Evolutionary conservation across 30 jellyfish, hydroid and myxozoan genomes (phyloP).

Genomic region (Haliclystus octoradiatus): DNA sequence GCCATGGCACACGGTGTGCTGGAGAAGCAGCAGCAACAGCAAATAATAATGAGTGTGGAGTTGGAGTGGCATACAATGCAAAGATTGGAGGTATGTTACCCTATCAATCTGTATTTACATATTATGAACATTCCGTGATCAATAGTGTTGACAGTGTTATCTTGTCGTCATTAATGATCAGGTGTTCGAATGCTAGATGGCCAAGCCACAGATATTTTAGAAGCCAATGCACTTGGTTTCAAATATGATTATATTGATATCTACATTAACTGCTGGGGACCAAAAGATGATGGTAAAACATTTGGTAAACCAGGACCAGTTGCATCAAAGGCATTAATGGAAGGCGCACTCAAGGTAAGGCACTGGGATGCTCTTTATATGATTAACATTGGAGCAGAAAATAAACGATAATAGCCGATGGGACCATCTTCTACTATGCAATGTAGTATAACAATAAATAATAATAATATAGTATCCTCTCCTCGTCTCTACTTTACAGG

Average conservation of each 20-base stretch:
- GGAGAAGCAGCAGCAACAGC: slow-evolving; percentile 99
- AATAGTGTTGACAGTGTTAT: no score
- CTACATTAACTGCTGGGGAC: slow-evolving; percentile 99
- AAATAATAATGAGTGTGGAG: slow-evolving; percentile 93
- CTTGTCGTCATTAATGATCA: no score
- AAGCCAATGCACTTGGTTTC: slow-evolving; percentile 94
- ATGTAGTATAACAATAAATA: no score
- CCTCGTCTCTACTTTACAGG: no score
- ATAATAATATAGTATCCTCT: no score
- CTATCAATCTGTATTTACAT: no score
- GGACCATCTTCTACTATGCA: no score
- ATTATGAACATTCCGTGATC: no score
- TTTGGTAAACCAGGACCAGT: slow-evolving; percentile 99
- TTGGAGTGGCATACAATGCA: slow-evolving; percentile 97
- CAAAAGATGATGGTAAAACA: slow-evolving; percentile 98
- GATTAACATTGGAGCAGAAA: no score
- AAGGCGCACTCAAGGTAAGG: slow-evolving; percentile 80
- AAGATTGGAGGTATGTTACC: slow-evolving; percentile 83
- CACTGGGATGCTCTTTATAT: no score
- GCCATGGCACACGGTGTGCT: slow-evolving; percentile 99
- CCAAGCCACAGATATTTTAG: slow-evolving; percentile 97
- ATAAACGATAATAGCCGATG: no score
- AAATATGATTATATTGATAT: slow-evolving; percentile 84
- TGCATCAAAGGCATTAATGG: slow-evolving; percentile 84
- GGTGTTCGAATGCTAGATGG: slow-evolving; percentile 99